A percentile compares a stretch with the other conserved stretches of the same genome.
Conservation (phyloP, 2,888 invertebrate genomes). For the Sepioteuthis lessoniana region DNA sequence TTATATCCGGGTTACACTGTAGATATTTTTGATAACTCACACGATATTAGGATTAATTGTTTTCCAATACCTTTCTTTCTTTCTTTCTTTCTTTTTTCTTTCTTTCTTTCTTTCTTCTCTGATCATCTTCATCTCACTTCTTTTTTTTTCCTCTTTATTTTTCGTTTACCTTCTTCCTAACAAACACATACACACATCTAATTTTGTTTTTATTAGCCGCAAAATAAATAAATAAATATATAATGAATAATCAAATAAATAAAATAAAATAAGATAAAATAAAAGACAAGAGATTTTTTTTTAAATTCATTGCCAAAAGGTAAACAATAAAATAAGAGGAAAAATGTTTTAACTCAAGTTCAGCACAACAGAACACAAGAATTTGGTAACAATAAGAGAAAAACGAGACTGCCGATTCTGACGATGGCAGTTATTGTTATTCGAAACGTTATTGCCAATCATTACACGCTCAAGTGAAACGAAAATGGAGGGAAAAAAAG, state of each 20-base stretch:
- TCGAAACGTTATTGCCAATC: constrained; percentile 1
- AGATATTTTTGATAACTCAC: no score
- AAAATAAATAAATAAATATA: background rate
- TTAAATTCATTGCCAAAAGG: background rate
- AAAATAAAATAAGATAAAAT: no score
- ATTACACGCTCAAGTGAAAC: constrained; percentile 8
- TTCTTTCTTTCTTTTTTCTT: background rate
- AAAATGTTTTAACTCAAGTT: background rate
- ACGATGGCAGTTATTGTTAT: background rate
- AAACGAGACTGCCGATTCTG: background rate
- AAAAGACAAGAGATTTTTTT: no score
- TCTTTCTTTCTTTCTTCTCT: background rate
- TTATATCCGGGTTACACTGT: no score
- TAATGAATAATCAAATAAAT: no score
- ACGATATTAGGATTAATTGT: no score
- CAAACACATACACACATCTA: background rate
- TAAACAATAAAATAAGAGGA: background rate
- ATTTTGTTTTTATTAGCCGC: background rate
- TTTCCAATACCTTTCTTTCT: background rate
- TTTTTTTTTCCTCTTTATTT: background rate
- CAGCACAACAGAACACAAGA: background rate
- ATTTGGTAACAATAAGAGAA: background rate
- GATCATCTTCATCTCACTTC: background rate
- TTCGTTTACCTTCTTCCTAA: background rate
- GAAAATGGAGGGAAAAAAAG: background rate